Percentiles rank a stretch among this genome's conserved stretches.
Evolutionary conservation across 2,888 invertebrate species (phyloP).

Genomic region (Acanthacorydalis orientalis): DNA sequence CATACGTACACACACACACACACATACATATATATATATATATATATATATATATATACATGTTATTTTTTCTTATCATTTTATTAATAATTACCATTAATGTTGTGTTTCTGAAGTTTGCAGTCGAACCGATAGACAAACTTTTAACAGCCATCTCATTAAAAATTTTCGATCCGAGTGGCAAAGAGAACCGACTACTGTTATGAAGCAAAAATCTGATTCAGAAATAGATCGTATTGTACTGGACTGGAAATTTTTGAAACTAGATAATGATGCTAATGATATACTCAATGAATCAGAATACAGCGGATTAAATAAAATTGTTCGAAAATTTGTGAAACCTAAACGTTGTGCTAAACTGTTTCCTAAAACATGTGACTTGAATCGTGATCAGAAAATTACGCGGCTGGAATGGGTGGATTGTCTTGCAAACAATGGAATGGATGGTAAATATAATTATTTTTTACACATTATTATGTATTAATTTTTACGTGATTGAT

Average conservation of each 20-base stretch:
- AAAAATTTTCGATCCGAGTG: conserved; percentile 74
- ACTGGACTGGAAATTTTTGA: conserved; percentile 79
- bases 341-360: conserved; percentile 80
- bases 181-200: conserved; percentile 24
- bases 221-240: conserved; percentile 34
- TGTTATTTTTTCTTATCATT: not conserved
- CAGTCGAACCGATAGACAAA: conserved; percentile 52
- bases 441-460: conserved; percentile 51
- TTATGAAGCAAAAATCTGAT: conserved; percentile 16
- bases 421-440: conserved; percentile 66
- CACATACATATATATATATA: too few species aligned
- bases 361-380: conserved; percentile 78
- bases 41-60: too few species aligned
- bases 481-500: not conserved
- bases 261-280: conserved; percentile 67
- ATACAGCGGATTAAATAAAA: conserved; percentile 60
- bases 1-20: too few species aligned
- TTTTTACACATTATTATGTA: not conserved
- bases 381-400: conserved; percentile 62
- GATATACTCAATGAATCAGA: conserved; percentile 63
- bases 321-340: conserved; percentile 76
- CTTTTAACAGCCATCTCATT: conserved; percentile 71
- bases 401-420: conserved; percentile 70
- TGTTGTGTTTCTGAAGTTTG: conserved; percentile 30
- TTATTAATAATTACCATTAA: not conserved